phyloP scores from a whole-genome alignment of 2,888 invertebrate genomes.

The Leucania comma region DNA sequence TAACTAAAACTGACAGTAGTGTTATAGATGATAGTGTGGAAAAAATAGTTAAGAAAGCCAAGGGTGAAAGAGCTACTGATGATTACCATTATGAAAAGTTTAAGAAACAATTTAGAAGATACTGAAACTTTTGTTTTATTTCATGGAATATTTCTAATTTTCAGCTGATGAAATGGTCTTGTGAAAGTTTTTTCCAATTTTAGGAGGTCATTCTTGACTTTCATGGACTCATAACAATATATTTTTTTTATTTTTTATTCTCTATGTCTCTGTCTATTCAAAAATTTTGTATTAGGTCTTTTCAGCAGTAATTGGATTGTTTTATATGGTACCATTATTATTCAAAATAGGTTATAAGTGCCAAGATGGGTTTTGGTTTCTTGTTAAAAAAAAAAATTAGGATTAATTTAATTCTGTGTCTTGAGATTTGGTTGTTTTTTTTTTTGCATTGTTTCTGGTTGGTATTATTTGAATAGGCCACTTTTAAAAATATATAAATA shows the following conservation, averaged over 20 bases:
- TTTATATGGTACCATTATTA: background rate
- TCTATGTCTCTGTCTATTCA: background rate
- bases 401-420: background rate
- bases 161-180: background rate
- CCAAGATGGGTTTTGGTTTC: background rate
- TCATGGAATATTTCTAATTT: background rate
- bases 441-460: background rate
- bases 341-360: background rate
- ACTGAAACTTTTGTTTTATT: slow-evolving; percentile 81
- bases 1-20: slow-evolving; percentile 79
- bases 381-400: no score
- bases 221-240: background rate
- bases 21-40: slow-evolving; percentile 87
- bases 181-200: background rate
- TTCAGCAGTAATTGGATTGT: background rate
- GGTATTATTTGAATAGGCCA: no score
- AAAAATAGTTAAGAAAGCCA: slow-evolving; percentile 92
- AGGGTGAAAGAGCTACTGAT: slow-evolving; percentile 98
- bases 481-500: background rate
- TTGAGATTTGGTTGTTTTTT: background rate
- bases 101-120: slow-evolving; percentile 98
- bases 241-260: background rate
- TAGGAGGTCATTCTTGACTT: background rate
- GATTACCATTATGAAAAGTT: slow-evolving; percentile 99
- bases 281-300: background rate